phyloP scores from a whole-genome alignment of 2,888 invertebrate species.

The Leptodirus hochenwartii region DNA sequence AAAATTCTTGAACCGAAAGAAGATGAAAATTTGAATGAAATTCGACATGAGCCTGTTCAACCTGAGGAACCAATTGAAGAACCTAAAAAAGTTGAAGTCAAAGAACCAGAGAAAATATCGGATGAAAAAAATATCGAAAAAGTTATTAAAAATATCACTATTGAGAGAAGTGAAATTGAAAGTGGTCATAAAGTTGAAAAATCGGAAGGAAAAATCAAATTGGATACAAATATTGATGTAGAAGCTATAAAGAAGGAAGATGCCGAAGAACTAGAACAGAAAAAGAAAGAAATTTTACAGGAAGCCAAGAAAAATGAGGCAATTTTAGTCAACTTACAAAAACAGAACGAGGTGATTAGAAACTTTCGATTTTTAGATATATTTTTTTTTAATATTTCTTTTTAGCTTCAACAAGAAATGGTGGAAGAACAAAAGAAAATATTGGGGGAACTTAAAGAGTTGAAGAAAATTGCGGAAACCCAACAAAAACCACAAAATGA shows the following conservation, averaged over 20 bases:
- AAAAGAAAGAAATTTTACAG: too few species aligned
- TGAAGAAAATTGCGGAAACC: slow-evolving; percentile 2
- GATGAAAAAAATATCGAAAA: slow-evolving; percentile 12
- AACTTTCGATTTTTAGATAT: too few species aligned
- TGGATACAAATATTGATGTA: slow-evolving; percentile 24
- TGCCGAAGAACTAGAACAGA: slow-evolving; percentile 25
- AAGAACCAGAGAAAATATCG: slow-evolving; percentile 11
- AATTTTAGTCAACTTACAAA: slow-evolving; percentile 12
- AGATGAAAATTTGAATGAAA: slow-evolving; percentile 6
- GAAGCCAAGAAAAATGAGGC: slow-evolving; percentile 6
- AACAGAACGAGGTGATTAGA: slow-evolving; percentile 30
- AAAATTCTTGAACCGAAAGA: neutral
- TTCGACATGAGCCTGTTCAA: slow-evolving; percentile 24
- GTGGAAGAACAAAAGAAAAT: slow-evolving; percentile 48
- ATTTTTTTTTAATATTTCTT: too few species aligned
- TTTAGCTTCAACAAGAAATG: slow-evolving; percentile 49
- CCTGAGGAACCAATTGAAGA: slow-evolving; percentile 21
- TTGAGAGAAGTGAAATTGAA: slow-evolving; percentile 4
- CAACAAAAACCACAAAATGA: slow-evolving; percentile 4
- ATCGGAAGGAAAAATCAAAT: slow-evolving; percentile 22
- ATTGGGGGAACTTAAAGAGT: slow-evolving; percentile 33
- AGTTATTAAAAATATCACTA: slow-evolving; percentile 5
- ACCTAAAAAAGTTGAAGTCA: slow-evolving; percentile 17
- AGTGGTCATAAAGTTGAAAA: slow-evolving; percentile 5
- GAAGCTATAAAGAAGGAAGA: slow-evolving; percentile 28